A percentile compares a stretch with the other conserved stretches of the same genome.
phyloP scores from a whole-genome alignment of 2,888 invertebrate species.

The Philonicus albiceps region DNA sequence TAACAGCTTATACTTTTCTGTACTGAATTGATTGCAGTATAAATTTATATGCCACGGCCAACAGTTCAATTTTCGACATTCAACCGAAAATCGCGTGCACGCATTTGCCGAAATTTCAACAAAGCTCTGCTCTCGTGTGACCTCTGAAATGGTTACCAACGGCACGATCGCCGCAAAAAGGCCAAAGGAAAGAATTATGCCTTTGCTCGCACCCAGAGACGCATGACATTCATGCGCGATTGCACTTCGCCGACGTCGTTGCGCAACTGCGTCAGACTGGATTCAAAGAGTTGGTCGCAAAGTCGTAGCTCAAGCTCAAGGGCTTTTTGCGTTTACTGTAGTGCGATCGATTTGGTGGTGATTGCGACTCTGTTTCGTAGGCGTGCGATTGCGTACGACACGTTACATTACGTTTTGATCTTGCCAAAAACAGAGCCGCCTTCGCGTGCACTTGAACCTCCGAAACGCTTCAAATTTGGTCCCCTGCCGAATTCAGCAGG shows the following conservation, averaged over 20 bases:
- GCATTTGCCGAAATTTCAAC: not conserved
- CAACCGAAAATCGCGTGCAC: not conserved
- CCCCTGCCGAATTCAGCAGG: conserved; percentile 2
- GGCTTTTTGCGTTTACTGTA: conserved; percentile 27
- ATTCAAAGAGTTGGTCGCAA: not conserved
- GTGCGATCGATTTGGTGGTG: not conserved
- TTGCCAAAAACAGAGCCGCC: not conserved
- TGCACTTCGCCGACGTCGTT: not conserved
- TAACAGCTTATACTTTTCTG: not conserved
- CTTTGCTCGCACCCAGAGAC: not conserved
- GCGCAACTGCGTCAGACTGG: not conserved
- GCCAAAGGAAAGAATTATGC: not conserved
- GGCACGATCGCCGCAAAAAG: not conserved
- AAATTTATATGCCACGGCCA: not conserved
- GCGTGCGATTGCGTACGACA: not conserved
- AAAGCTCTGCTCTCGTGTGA: not conserved
- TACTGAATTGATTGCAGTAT: not conserved
- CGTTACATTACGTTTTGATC: not conserved
- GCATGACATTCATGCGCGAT: conserved; percentile 20
- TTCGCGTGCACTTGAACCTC: conserved; percentile 33
- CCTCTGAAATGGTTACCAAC: not conserved
- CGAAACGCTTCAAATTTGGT: not conserved
- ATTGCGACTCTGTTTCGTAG: not conserved
- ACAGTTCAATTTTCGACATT: not conserved
- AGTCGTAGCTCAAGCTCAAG: conserved; percentile 47